Base-by-base conservation (phyloP, 2,113 vertebrate genomes). In the Peromyscus polionotus region DNA sequence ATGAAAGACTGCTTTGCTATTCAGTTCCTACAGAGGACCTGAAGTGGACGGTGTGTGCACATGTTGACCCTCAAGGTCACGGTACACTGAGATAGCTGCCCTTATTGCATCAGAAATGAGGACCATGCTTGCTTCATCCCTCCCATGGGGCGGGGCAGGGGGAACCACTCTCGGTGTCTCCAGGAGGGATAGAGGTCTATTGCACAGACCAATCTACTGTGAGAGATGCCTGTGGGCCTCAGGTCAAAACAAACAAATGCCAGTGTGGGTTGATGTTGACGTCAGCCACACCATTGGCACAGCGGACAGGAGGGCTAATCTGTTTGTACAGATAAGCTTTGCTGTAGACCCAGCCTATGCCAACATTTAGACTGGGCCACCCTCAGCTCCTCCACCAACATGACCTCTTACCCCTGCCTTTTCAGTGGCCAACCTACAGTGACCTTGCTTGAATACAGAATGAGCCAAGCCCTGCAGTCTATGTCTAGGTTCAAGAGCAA, bases 311-410 rank as follows among this genome's bases (percentile, higher is more conserved):
- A 79, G 0, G 0, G 83, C 92, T 97, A 95, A 97, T 48, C 89
- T 96, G 33, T 14, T 85, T 88, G 81, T 92, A 91, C 94, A 95
- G 95, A 97, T 96, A 97, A 97, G 92, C 97, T 98, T 94, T 61
- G 96, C 81, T 70, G 90, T 61, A 75, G 59, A 84, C 31, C 20
- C 24, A 92, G 68, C 33, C 76, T 73, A 48, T 36, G 75, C 87
- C 92, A 91, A 0, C 70, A 28, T 59, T 75, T 85, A 72, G 77
- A 59, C 22, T 76, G 81, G 92, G 93, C 84, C 48, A 54, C 70
- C 54, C 39, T 94, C 42, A 80, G 51, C 93, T 97, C 33, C 59
- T 97, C 91, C 91, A 90, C 86, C 70, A 42, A 63, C 65, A 42
- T 16, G 67, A 20, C 63, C 90, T 93, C 61, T 33, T 54, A 2